These are phyloP conservation scores for Drosophila mercatorum DNA, from an alignment of 2,888 invertebrate genomes.

Conservation along the genomic window DNA sequence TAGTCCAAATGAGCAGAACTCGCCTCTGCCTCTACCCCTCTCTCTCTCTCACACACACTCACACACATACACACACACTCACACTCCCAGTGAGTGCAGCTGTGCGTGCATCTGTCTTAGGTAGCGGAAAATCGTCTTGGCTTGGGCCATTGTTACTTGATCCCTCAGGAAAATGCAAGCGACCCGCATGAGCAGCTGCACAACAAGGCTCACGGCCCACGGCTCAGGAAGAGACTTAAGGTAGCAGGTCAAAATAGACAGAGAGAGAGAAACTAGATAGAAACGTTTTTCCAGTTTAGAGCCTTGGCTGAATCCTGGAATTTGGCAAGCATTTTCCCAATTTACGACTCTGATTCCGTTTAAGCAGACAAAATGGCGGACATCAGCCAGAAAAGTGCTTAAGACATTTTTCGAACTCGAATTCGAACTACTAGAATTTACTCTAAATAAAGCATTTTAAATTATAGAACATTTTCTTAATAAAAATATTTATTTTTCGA, in stretches of 20 bases:
- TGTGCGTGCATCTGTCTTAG: constrained; percentile 44
- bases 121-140: constrained; percentile 43
- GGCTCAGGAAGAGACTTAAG: constrained; percentile 9
- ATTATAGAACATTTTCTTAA: not conserved
- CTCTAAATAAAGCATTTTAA: not conserved
- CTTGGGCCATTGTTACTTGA: constrained; percentile 52
- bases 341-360: constrained; percentile 47
- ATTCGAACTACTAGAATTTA: not conserved
- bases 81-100: constrained; percentile 9
- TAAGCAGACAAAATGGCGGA: constrained; percentile 53
- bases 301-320: constrained; percentile 41
- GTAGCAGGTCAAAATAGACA: constrained; percentile 67
- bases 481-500: not conserved
- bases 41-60: not conserved
- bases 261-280: not conserved
- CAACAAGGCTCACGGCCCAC: constrained; percentile 8
- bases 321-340: constrained; percentile 46
- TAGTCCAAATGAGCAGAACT: constrained; percentile 53
- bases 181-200: constrained; percentile 62
- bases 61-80: no score
- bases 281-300: constrained; percentile 16
- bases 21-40: not conserved
- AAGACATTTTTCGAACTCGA: not conserved
- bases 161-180: constrained; percentile 56
- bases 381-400: not conserved